These are phyloP conservation scores for Omphaloscelis lunosa DNA, from an alignment of 2,888 invertebrate species.

Conservation along the genomic window DNA sequence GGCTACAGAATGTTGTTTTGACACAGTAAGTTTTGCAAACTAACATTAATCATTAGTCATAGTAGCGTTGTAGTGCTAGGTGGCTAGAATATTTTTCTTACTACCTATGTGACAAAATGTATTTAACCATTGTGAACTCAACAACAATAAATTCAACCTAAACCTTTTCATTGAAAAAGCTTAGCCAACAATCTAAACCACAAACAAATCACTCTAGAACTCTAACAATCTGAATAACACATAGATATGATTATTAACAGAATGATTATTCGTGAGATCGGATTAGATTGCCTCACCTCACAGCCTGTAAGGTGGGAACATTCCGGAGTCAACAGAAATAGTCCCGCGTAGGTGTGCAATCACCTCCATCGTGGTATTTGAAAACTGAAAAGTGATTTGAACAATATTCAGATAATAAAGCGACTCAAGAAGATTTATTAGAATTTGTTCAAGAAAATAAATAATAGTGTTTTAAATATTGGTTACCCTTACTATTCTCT, in stretches of 20 bases:
- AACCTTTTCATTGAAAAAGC: background rate
- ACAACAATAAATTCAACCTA: background rate
- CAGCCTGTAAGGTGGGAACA: constrained; percentile 73
- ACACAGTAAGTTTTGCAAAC: background rate
- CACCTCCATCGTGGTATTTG: constrained; percentile 65
- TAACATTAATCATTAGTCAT: background rate
- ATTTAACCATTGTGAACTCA: background rate
- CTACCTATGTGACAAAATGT: background rate
- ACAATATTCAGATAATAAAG: constrained; percentile 55
- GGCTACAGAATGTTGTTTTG: background rate
- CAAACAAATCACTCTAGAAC: background rate
- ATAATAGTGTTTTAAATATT: background rate
- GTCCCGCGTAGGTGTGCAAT: constrained; percentile 71
- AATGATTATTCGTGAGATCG: constrained; percentile 39
- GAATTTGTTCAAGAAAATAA: background rate
- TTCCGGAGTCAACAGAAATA: constrained; percentile 73
- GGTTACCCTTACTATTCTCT: background rate
- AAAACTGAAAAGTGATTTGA: constrained; percentile 56
- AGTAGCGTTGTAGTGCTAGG: background rate
- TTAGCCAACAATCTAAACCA: background rate
- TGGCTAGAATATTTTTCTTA: background rate
- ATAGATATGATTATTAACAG: constrained; percentile 18
- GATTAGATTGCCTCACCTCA: constrained; percentile 59
- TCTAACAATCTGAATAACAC: background rate
- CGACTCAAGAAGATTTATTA: constrained; percentile 23